Percentiles rank a stretch among this genome's conserved stretches.
Evolutionary conservation across 2,797 vertebrate genomes (phyloP).

Genomic region (Furcifer pardalis): DNA sequence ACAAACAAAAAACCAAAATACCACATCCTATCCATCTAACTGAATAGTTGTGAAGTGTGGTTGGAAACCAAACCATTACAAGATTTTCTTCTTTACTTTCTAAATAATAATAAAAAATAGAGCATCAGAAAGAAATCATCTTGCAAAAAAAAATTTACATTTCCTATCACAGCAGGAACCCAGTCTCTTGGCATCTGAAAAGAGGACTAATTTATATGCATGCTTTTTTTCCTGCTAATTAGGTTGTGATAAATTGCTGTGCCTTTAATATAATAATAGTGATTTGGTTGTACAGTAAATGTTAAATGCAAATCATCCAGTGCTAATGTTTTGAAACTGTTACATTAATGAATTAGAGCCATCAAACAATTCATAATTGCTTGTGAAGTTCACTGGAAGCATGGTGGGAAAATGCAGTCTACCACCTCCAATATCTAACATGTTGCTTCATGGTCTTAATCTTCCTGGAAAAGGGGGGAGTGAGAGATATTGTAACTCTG

Average conservation of each 20-base stretch:
- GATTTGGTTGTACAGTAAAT: slow-evolving; percentile 51
- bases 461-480: not conserved
- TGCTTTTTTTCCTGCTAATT: slow-evolving; percentile 61
- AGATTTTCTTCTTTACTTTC: not conserved
- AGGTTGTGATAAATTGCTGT: slow-evolving; percentile 61
- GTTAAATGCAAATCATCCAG: slow-evolving; percentile 62
- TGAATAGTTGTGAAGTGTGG: not conserved
- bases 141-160: slow-evolving; percentile 37
- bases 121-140: slow-evolving; percentile 28
- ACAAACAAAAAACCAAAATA: no score
- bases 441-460: not conserved
- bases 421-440: not conserved
- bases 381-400: slow-evolving; percentile 52
- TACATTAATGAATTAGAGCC: slow-evolving; percentile 59
- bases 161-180: slow-evolving; percentile 13
- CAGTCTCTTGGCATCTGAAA: slow-evolving; percentile 46
- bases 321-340: slow-evolving; percentile 64
- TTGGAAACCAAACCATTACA: not conserved
- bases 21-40: not conserved
- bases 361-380: slow-evolving; percentile 55
- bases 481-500: not conserved
- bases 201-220: slow-evolving; percentile 55
- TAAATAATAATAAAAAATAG: not conserved
- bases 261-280: slow-evolving; percentile 57
- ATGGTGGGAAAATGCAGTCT: slow-evolving; percentile 25